Base-by-base conservation (phyloP, 2,888 invertebrate genomes). In the Lingula anatina region DNA sequence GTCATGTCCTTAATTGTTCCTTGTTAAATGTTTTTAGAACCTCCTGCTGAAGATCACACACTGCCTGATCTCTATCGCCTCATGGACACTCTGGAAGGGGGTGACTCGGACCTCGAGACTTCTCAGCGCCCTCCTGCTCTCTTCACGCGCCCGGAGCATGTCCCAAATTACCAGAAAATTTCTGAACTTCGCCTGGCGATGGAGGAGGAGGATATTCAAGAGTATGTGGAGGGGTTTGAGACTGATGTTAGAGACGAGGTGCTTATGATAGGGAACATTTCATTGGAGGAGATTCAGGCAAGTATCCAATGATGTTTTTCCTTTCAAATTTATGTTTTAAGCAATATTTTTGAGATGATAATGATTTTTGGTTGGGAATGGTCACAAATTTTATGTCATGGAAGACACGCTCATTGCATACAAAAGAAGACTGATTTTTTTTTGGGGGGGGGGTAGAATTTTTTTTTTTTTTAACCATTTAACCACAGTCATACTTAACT, bases 181-280 rank as follows among this genome's bases (percentile, higher is more conserved):
- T 28, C 55, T 60, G 66, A 70, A 49, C 56, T 71, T 37, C 60
- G 61, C 41, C 55, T 63, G n/a, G 56, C 67, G 49, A 56, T 73
- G 47, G 68, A 71, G 53, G 63, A 68, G 37, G 63, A 60, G 4
- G 66, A 70, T 40, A 54, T 72, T 35, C 60, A 57, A 3, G 61
- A 64, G 9, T 72, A 72, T 46, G 53, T 71, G 35, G 60, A 62
- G 21, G 60, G 67, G 20, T 73, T 73, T 56, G 70, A 70, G 48
- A 59, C 60, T 1, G 66, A 61, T 2, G 64, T 70, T 5, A 54
- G 55, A 38, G 68, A 71, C 44, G 71, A 73, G 39, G 66, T 72
- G 31, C 64, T 73, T 20, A 69, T 73, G 70, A 60, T 73, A 26
- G 72, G 71, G 1, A 61, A 58, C 44, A 71, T 73, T 44, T 60